phyloP scores from a whole-genome alignment of 2,113 vertebrate species.

The Microcebus griseorufus region DNA sequence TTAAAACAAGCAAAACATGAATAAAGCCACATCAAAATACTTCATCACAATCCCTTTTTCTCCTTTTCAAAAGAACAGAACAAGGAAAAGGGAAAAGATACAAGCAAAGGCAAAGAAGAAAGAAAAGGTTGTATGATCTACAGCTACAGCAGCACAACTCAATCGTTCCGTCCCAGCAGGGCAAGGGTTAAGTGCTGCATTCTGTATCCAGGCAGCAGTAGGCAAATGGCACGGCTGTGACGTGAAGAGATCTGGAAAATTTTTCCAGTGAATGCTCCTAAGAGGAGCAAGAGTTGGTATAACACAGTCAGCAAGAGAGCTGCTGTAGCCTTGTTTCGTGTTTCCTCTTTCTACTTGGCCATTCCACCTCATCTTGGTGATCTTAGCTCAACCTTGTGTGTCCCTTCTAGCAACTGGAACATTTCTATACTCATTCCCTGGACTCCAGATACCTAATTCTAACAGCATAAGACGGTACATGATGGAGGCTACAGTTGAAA shows the following conservation, averaged over 20 bases:
- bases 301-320: neutral
- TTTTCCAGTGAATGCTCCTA: conserved; percentile 86
- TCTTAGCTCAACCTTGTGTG: neutral
- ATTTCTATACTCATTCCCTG: neutral
- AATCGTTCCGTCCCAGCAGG: neutral
- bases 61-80: neutral
- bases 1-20: neutral
- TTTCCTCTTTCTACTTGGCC: neutral
- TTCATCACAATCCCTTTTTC: neutral
- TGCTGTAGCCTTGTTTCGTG: neutral
- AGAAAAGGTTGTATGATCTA: neutral
- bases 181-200: conserved; percentile 86
- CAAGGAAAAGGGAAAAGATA: neutral
- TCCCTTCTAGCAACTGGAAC: neutral
- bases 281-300: conserved; percentile 73
- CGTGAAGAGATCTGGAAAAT: conserved; percentile 88
- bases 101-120: neutral
- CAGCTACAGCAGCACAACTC: neutral
- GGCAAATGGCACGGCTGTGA: conserved; percentile 85
- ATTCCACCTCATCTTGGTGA: neutral
- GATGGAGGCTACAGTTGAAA: neutral
- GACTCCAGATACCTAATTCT: neutral
- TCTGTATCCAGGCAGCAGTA: conserved; percentile 87
- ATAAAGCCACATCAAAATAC: neutral
- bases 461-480: neutral